Conservation (phyloP, 2,888 invertebrate genomes). For the Acrobasis consociella region DNA sequence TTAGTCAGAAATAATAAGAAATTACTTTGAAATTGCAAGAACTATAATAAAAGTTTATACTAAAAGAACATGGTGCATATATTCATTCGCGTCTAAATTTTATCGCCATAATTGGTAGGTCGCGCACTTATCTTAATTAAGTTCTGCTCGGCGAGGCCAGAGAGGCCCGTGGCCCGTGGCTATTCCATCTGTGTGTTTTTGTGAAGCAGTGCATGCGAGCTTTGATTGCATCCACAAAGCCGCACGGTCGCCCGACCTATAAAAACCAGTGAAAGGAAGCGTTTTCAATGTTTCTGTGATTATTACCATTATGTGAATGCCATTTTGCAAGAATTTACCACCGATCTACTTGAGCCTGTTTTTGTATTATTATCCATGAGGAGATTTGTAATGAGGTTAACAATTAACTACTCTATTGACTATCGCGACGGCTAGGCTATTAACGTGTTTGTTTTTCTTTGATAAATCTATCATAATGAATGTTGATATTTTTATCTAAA, state of each 20-base stretch:
- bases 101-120: background rate
- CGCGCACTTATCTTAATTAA: conserved; percentile 26
- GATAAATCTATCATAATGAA: background rate
- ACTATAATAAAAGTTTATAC: too few species aligned
- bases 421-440: conserved; percentile 9
- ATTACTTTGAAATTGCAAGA: too few species aligned
- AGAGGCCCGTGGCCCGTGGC: conserved; percentile 23
- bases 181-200: conserved; percentile 23
- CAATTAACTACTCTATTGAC: conserved; percentile 11
- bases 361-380: conserved; percentile 25
- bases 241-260: conserved; percentile 34
- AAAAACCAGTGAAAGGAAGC: conserved; percentile 62
- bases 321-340: conserved; percentile 34
- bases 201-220: conserved; percentile 37
- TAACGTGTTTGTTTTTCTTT: conserved; percentile 33
- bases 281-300: conserved; percentile 57
- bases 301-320: conserved; percentile 53
- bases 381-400: conserved; percentile 23
- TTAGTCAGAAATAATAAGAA: too few species aligned
- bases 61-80: too few species aligned
- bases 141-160: conserved; percentile 32
- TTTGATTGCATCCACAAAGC: conserved; percentile 52
- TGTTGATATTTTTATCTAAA: conserved; percentile 2
- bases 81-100: background rate
- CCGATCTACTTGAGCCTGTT: background rate